Conservation (phyloP, 2,113 vertebrate species). For the Brevimyrus niger region DNA sequence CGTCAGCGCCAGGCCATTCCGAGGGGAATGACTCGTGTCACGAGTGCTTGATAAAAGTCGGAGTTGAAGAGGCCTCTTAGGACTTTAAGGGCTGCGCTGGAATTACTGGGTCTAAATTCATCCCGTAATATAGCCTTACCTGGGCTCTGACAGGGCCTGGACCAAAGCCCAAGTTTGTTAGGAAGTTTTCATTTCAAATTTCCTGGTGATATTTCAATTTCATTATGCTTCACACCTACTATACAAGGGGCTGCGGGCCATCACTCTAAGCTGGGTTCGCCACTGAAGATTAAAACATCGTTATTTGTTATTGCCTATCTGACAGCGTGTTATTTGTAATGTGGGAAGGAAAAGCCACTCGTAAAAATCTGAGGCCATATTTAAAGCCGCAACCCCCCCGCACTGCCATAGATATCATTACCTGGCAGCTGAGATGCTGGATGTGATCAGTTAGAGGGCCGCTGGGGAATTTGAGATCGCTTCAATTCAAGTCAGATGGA, state of each 20-base stretch:
- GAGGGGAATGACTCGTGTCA: conserved; percentile 31
- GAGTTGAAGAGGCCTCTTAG: conserved; percentile 14
- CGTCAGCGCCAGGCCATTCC: conserved; percentile 36
- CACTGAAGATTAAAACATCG: background rate
- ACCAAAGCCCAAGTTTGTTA: background rate
- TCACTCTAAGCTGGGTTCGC: background rate
- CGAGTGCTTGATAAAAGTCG: conserved; percentile 38
- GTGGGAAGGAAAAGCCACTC: background rate
- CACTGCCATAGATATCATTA: background rate
- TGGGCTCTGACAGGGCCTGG: background rate
- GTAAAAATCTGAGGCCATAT: background rate
- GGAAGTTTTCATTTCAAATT: background rate
- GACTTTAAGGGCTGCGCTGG: conserved; percentile 33
- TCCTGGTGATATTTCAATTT: background rate
- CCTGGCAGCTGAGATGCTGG: background rate
- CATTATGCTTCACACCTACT: background rate
- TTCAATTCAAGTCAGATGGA: background rate
- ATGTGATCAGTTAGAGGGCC: background rate
- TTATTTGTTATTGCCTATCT: background rate
- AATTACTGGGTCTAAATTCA: conserved; percentile 45
- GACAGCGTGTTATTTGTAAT: background rate
- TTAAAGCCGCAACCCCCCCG: background rate
- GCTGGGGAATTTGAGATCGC: background rate
- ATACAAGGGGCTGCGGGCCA: background rate
- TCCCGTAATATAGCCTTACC: conserved; percentile 55